Base-by-base conservation (phyloP, 2,888 invertebrate genomes). In the Harmothoe impar region DNA sequence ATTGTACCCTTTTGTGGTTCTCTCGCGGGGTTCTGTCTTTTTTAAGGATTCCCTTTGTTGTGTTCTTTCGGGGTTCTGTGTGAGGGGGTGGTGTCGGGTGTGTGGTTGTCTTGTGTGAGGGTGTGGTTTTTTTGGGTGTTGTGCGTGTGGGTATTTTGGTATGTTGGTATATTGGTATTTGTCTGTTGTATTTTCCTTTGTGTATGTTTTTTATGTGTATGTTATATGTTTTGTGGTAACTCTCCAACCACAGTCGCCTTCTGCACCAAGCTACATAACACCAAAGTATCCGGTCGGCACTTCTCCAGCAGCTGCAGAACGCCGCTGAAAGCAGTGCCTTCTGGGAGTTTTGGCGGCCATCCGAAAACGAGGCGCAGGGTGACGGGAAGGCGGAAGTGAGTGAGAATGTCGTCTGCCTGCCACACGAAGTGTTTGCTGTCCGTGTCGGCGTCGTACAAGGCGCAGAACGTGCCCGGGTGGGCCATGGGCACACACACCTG, bases 391-490 rank as follows among this genome's bases (percentile, higher is more conserved):
- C 51, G 54, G 25, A 81, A 33, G 51, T 78, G 25, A 17, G 29
- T 31, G 0, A 90, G 77, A 7, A 90, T 29, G 15, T 54, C 81
- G 23, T 52, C 33, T 17, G 62, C 62, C 12, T 23, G 31, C 77
- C 77, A 90, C 51, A 81, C 90, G 23, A 54, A 72, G 62, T 90
- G 33, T 29, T 81, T 31, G 35, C 52, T 56, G 35, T 52, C 33
- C 12, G 52, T 56, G 84, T 33, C 56, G n/a, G 81, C 33, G 33
- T 56, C 81, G 23, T 43, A 43, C 31, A 90, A 31, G 0, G 77
- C 81, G 56, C 81, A 77, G 56, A 90, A 90, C 12, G 51, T 78
- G 17, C 90, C 90, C 3, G 90, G 90, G 33, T 90, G 90, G 0
- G 84, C 90, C 29, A 90, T 25, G 7, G 90, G 81, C 23, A 90